Evolutionary conservation across 2,113 vertebrate species (phyloP).

Genomic region (Geococcyx californianus): DNA sequence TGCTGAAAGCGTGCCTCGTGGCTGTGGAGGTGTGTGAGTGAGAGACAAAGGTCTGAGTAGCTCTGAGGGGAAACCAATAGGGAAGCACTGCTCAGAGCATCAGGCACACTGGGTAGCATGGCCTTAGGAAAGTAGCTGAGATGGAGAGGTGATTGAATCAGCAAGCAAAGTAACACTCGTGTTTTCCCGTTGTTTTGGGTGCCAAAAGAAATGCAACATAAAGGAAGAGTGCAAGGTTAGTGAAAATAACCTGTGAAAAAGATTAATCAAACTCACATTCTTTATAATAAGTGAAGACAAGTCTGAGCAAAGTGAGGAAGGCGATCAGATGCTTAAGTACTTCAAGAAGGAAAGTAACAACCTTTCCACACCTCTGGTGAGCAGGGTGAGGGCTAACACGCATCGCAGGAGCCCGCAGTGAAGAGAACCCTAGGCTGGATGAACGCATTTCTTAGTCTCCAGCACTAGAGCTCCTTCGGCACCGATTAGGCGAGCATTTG

Average conservation of each 20-base stretch:
- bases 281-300: neutral
- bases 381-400: accelerated
- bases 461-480: neutral
- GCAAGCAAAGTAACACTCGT: accelerated
- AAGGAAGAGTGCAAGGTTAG: neutral
- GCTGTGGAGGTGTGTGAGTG: neutral
- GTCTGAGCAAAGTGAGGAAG: neutral
- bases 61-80: neutral
- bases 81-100: neutral
- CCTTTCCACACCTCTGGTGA: neutral
- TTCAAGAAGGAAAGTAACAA: neutral
- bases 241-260: neutral
- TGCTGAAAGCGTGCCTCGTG: neutral
- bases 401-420: accelerated
- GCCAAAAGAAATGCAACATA: neutral
- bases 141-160: neutral
- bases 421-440: neutral
- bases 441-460: neutral
- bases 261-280: neutral
- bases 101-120: neutral
- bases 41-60: neutral
- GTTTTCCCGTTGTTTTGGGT: neutral
- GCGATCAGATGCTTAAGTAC: no score
- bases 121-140: neutral
- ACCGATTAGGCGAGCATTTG: accelerated